Base-by-base conservation (phyloP, 1,140 invertebrate genomes). In the Heliconius hermathena region DNA sequence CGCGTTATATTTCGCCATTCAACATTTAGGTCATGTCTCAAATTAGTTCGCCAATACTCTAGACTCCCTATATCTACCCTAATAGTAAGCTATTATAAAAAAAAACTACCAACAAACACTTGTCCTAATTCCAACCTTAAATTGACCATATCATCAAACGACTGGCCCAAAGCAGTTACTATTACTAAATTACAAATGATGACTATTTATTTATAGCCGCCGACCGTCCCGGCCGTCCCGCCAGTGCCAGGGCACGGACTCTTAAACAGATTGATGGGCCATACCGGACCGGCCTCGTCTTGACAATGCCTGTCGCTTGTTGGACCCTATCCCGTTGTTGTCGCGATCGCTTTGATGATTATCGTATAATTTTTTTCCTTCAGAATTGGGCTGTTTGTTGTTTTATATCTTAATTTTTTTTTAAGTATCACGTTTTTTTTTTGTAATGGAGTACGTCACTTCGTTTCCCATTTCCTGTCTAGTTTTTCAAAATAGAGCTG, bases 241-340 rank as follows among this genome's bases (percentile, higher is more conserved):
- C 60, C 60, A 26, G 60, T 66, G 22, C 60, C 60, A 66, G 60
- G 60, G 60, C 26, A 66, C 60, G 57, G n/a, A n/a, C 8, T 60
- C 20, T 36, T 22, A 26, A 22, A n/a, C 3, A 26, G 54, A 22
- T 60, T 60, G 54, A 22, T 22, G 54, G 18, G 6, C 54, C 54
- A 22, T 2, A 3, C 41, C 2, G 54, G 20, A 60, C n/a, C 9
- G 54, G 54, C 54, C 60, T 66, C 60, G 26, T 29, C 9, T 11
- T 66, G 11, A 66, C 60, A 66, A 66, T 66, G 4, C n/a, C 20
- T 20, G 1, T 22, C 20, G 54, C 8, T n/a, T 20, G 20, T 60
- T 60, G 57, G 57, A 22, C 57, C 57, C n/a, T 60, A 60, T 60
- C 60, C 60, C 22, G 60, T 66, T 29, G 26, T 66, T 26, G 20